Percentiles rank a stretch among this genome's conserved stretches.
Conservation (phyloP, 2,888 invertebrate species). For the Agrotis puta region DNA sequence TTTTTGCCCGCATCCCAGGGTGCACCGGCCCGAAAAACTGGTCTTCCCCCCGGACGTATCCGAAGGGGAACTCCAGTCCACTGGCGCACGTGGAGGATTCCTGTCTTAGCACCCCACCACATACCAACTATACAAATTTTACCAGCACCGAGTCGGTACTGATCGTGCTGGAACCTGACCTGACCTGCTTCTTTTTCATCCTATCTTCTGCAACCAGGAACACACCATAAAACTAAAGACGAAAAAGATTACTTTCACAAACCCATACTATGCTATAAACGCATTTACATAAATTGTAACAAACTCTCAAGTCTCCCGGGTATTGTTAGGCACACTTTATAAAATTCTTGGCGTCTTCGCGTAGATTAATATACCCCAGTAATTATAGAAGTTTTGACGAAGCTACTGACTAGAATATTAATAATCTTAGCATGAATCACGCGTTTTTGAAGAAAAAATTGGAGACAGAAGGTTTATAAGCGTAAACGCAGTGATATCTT, state of each 20-base stretch:
- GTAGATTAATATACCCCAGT: constrained; percentile 66
- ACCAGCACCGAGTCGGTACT: too few species aligned
- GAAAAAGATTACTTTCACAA: constrained; percentile 37
- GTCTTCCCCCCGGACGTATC: too few species aligned
- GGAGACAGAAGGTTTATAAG: constrained; percentile 36
- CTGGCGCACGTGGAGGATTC: too few species aligned
- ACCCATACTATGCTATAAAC: constrained; percentile 39
- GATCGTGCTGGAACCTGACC: too few species aligned
- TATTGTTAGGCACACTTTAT: constrained; percentile 65
- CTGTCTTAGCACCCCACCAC: too few species aligned
- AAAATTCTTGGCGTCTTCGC: constrained; percentile 62
- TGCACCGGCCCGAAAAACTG: too few species aligned
- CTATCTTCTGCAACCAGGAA: background rate
- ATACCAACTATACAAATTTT: too few species aligned
- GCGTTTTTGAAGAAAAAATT: constrained; percentile 34
- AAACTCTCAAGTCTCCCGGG: constrained; percentile 47
- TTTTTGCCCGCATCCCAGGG: too few species aligned
- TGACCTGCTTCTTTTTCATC: background rate
- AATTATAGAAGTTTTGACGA: constrained; percentile 68
- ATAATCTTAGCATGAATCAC: constrained; percentile 64
- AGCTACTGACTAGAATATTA: constrained; percentile 67
- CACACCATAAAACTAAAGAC: constrained; percentile 29
- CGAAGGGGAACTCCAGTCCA: too few species aligned
- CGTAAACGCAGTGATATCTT: background rate
- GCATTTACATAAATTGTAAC: constrained; percentile 64